Conservation (phyloP, 2,797 vertebrate genomes). For the Capromys pilorides region DNA sequence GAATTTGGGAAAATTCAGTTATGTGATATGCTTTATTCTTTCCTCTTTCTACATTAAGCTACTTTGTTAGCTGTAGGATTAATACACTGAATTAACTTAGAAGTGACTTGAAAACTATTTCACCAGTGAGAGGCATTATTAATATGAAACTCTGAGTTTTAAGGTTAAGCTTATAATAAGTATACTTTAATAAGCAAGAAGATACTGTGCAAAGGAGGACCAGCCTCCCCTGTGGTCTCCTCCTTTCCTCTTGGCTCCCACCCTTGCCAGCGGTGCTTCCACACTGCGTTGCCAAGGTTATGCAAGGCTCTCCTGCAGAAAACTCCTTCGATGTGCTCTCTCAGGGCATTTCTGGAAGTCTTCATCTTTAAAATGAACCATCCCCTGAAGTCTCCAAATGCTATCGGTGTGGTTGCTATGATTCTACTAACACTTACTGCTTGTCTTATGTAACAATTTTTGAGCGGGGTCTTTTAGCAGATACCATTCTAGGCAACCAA, state of each 20-base stretch:
- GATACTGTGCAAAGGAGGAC: neutral
- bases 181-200: conserved; percentile 17
- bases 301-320: conserved; percentile 42
- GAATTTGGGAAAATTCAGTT: conserved; percentile 8
- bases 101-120: conserved; percentile 30
- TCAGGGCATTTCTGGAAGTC: conserved; percentile 34
- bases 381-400: neutral
- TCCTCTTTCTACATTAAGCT: neutral
- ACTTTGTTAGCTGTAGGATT: neutral
- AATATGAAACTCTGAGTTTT: conserved; percentile 3
- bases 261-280: neutral
- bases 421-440: neutral
- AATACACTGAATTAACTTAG: neutral
- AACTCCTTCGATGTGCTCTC: conserved; percentile 8
- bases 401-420: neutral
- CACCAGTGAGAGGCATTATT: neutral
- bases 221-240: neutral
- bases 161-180: conserved; percentile 9
- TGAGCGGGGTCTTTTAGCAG: neutral
- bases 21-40: neutral
- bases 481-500: neutral
- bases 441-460: neutral
- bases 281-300: neutral
- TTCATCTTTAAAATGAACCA: neutral
- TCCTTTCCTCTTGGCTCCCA: conserved; percentile 22